Conservation (phyloP, 2,888 invertebrate species). For the Syrphus vitripennis region DNA sequence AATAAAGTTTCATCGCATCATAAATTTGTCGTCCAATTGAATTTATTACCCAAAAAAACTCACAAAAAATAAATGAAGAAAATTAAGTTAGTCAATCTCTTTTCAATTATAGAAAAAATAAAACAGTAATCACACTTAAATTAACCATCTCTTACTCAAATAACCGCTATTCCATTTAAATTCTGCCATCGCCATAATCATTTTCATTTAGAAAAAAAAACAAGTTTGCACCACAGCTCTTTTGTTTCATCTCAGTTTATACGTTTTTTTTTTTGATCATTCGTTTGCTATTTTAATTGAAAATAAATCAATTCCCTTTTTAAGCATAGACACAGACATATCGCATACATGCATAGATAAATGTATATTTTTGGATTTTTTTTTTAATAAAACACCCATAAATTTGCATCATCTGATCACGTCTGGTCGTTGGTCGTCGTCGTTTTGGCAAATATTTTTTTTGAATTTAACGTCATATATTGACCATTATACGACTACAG, state of each 20-base stretch:
- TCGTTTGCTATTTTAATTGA: conserved; percentile 61
- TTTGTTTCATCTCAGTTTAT: conserved; percentile 26
- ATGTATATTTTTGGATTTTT: not conserved
- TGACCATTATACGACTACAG: conserved; percentile 55
- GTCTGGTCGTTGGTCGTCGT: not conserved
- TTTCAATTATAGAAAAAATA: conserved; percentile 12
- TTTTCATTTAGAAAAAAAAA: conserved; percentile 37
- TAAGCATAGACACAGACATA: not conserved
- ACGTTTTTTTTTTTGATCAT: not conserved
- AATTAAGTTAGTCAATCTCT: not conserved
- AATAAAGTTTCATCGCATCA: not conserved
- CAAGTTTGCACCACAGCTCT: conserved; percentile 45
- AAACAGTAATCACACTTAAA: conserved; percentile 13
- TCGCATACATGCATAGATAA: not conserved
- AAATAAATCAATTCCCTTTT: conserved; percentile 69
- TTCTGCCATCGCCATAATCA: not conserved
- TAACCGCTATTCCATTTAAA: conserved; percentile 15
- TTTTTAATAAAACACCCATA: conserved; percentile 47
- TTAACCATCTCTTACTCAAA: conserved; percentile 7
- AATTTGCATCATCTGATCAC: conserved; percentile 66
- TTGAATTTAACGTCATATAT: conserved; percentile 59
- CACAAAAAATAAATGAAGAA: not conserved
- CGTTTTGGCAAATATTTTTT: conserved; percentile 58
- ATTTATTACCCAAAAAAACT: not conserved
- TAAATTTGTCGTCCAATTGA: not conserved